Evolutionary conservation across 2,888 invertebrate genomes (phyloP), one percentile per base, ranked within the genome.

Genomic region (Sinohyriopsis cumingii): DNA sequence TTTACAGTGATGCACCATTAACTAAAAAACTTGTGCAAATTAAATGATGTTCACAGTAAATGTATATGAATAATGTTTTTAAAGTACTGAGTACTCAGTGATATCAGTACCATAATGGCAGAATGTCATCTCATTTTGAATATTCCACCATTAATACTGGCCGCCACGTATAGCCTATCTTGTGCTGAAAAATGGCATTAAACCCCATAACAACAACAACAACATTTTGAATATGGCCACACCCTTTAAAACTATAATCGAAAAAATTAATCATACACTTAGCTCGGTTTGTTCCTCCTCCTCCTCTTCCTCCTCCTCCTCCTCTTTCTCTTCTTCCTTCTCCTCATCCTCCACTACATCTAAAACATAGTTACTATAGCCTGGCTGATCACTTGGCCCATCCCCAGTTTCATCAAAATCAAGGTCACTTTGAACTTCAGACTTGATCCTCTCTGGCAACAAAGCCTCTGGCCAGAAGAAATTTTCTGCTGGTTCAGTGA

Each of bases 401-500:
- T 69, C 60, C 22, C 53, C 64, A 15, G 64, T 83, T 7, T 88
- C 86, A 18, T 77, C 75, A 33, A 82, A 73, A 45, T 77, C 72
- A 33, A 73, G 74, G 54, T 61, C 66, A 15, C 71, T 80, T 45
- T 45, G 45, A 45, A 45, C 45, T 45, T 45, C 4, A 45, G 45
- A 45, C 9, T 72, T 57, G 54, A 71, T 71, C 25, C 78, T 79
- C 7, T 72, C 68, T 9, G 85, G 85, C 55, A 82, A 65, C 55
- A 78, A 71, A 25, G 78, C 72, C 67, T 87, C 88, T 73, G 91
- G 93, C 93, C 91, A 93, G 85, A 91, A 95, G 92, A 89, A 95
- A 72, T 82, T 90, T 89, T 92, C 93, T 84, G 86, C 87, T 5
- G 94, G 93, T 62, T 89, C 86, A 55, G 83, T 74, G 0, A 92